phyloP scores from a whole-genome alignment of 2,888 invertebrate species.

The Polydesmus complanatus region DNA sequence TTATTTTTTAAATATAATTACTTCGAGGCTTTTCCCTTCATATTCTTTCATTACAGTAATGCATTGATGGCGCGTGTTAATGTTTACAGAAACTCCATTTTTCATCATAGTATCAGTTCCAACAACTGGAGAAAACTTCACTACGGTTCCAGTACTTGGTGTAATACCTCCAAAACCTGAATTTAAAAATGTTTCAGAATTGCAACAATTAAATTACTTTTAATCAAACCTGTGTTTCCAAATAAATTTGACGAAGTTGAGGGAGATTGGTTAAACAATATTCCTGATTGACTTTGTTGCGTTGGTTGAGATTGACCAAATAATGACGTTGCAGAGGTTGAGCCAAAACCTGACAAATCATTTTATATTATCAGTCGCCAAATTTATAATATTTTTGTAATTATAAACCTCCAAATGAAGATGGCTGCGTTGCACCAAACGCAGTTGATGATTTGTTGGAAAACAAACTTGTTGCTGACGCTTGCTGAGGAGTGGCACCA shows the following conservation, averaged over 20 bases:
- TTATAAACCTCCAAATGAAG: slow-evolving; percentile 20
- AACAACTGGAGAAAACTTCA: slow-evolving; percentile 71
- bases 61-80: slow-evolving; percentile 88
- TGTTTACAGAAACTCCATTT: slow-evolving; percentile 64
- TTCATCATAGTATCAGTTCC: slow-evolving; percentile 87
- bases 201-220: slow-evolving; percentile 8
- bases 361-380: not conserved
- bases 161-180: slow-evolving; percentile 31
- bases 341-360: slow-evolving; percentile 11
- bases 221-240: slow-evolving; percentile 22
- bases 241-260: slow-evolving; percentile 37
- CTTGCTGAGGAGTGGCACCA: not conserved
- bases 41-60: slow-evolving; percentile 99
- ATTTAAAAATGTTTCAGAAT: slow-evolving; percentile 27
- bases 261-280: slow-evolving; percentile 34
- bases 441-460: slow-evolving; percentile 19
- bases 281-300: slow-evolving; percentile 31
- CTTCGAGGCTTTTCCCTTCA: slow-evolving; percentile 79
- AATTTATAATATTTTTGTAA: not conserved
- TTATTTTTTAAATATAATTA: slow-evolving; percentile 17
- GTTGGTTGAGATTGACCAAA: slow-evolving; percentile 22
- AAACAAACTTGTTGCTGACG: slow-evolving; percentile 16
- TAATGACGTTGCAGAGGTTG: slow-evolving; percentile 19
- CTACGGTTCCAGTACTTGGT: slow-evolving; percentile 46
- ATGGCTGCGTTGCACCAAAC: slow-evolving; percentile 17